These are phyloP conservation scores for Phania funesta DNA, from an alignment of 2,888 invertebrate genomes.

Conservation along the genomic window DNA sequence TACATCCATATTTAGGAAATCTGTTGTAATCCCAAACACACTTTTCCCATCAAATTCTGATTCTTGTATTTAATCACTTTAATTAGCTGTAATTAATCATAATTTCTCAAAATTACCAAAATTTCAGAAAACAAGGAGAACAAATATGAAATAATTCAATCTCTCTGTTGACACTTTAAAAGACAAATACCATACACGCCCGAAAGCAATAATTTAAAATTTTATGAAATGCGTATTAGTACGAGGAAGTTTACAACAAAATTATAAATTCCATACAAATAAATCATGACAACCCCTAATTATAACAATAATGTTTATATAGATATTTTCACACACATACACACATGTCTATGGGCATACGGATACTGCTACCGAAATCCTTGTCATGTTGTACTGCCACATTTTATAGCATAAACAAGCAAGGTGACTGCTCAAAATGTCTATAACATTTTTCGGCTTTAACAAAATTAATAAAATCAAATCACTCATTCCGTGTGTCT, in stretches of 20 bases:
- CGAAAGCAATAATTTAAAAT: conserved; percentile 64
- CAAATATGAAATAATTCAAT: conserved; percentile 33
- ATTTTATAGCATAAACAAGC: conserved; percentile 23
- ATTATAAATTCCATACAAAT: conserved; percentile 59
- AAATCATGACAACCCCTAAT: conserved; percentile 68
- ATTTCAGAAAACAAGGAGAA: neutral
- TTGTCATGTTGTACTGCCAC: neutral
- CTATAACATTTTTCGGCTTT: neutral
- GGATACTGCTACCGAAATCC: neutral
- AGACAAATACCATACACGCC: conserved; percentile 68
- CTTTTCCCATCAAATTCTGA: conserved; percentile 54
- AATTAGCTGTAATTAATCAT: conserved; percentile 70
- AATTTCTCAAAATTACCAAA: conserved; percentile 17
- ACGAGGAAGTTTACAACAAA: conserved; percentile 40
- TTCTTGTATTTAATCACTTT: conserved; percentile 68
- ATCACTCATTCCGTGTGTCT: conserved; percentile 5
- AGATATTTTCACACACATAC: neutral
- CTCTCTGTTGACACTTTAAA: conserved; percentile 60
- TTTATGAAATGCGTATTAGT: conserved; percentile 36
- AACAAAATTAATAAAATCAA: neutral
- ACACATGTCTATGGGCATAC: neutral
- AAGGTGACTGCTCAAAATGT: conserved; percentile 13
- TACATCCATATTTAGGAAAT: neutral
- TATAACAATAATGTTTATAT: neutral
- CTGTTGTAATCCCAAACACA: conserved; percentile 55